Evolutionary conservation across 2,797 vertebrate genomes (phyloP), one percentile per base, ranked within the genome.

Genomic region (Streptopelia turtur): DNA sequence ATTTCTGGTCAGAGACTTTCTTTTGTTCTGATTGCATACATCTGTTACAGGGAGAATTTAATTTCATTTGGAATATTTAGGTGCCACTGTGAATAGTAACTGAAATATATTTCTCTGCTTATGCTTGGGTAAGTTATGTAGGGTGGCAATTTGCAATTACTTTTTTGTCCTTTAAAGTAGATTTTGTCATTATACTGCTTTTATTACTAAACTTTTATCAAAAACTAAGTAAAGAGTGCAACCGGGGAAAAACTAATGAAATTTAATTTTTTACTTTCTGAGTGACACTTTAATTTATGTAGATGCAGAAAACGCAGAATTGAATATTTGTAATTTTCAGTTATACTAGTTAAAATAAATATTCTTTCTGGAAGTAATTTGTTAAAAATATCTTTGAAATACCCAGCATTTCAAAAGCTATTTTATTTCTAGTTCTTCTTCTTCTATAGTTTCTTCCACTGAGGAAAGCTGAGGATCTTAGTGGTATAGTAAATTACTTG

Each of bases 401-500:
- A 66, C 1, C 2, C 7, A 65, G 13, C 13, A 56, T 90, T 92
- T 83, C 23, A 59, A 63, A 78, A 91, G 10, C 31, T 87, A 39
- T 76, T 78, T 90, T 9, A 83, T 76, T 94, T 87, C 28, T 20
- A 59, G 39, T 30, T n/a, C n/a, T n/a, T n/a, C n/a, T n/a, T n/a
- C n/a, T n/a, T n/a, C n/a, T n/a, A 41, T 14, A 33, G 27, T 68
- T 84, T 91, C 37, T 85, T 61, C 45, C 61, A 35, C 23, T 33
- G 17, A 74, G 31, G 8, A 7, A 89, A 83, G 43, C 18, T 80
- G 33, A 39, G 22, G 15, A 10, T 81, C 30, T 60, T 81, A 53
- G 60, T n/a, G 20, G 25, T 53, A 47, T 24, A 68, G n/a, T 47
- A 89, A 89, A 89, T 93, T 71, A 91, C 75, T 95, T 94, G 53